Base-by-base conservation (phyloP, 37 sponge, comb jelly and placozoan species). In the Aphrocallistes beatrix region DNA sequence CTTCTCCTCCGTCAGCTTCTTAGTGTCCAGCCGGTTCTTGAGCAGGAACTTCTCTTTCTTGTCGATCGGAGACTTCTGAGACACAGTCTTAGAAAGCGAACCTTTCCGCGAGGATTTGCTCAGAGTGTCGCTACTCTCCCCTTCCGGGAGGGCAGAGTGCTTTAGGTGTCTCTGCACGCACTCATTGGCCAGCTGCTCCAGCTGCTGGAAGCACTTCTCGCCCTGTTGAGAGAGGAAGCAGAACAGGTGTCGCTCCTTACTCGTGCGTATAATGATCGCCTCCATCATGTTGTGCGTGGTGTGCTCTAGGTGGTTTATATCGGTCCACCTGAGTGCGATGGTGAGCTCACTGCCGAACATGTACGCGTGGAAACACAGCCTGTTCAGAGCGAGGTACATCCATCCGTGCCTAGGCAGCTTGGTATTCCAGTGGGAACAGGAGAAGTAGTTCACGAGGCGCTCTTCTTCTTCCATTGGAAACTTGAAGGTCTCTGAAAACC, bases 321-420 rank as follows among this genome's bases (percentile, higher is more conserved):
- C 88, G 25, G 90, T 91, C 93, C 93, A 95, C 37, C 93, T 51
- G n/a, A 95, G 30, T 3, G 91, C 83, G n/a, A 92, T 16, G 28
- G 38, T 85, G n/a, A 82, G 86, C 85, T 92, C 93, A 13, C 86
- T 81, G 36, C 98, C 98, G 84, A 97, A 87, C 75, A 94, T 48
- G 87, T 86, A 97, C 39, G 98, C 91, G 84, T 97, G 89, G 87
- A 93, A 94, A 34, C 88, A 87, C 47, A 94, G 88, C 51, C 94
- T 93, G 81, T 94, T 94, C 49, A 93, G 85, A 42, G 94, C 91
- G 37, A 97, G 92, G 82, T 94, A 97, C 84, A 97, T 51, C 98
- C 98, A 97, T 0, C 98, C 98, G 36, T 97, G 98, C 8, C 89
- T 75, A 19, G 98, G 98, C 0, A 97, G 45, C 0, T 88, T 87